Conservation (phyloP, 2,113 vertebrate genomes). For the Canis aureus region DNA sequence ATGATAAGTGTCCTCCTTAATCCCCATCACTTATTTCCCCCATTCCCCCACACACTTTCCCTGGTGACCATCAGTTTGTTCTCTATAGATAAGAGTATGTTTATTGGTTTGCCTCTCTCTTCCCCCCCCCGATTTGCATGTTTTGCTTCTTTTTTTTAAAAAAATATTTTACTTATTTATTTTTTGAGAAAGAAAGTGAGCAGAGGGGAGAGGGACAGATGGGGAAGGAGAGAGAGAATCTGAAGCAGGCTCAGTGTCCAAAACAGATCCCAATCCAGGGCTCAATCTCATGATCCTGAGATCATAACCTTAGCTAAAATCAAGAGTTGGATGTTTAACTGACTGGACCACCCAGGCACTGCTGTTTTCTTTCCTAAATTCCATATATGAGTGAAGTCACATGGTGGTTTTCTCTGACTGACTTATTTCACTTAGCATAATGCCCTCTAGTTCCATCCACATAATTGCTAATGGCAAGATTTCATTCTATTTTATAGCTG, state of each 20-base stretch:
- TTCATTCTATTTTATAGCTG: background rate
- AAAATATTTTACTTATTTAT: background rate
- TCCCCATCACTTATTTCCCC: background rate
- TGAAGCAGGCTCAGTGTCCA: background rate
- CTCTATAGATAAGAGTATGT: background rate
- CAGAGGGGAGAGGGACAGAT: rapidly evolving
- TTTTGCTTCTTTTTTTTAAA: background rate
- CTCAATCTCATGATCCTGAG: background rate
- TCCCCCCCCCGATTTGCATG: background rate
- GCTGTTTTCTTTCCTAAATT: background rate
- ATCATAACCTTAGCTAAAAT: background rate
- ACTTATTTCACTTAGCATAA: background rate
- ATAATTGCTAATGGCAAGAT: background rate
- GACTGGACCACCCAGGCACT: background rate
- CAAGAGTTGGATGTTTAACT: background rate
- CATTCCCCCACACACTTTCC: background rate
- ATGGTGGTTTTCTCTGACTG: background rate
- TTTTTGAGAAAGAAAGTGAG: background rate
- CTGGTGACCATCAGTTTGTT: background rate
- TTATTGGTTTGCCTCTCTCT: background rate
- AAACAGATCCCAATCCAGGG: background rate
- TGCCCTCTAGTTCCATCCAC: background rate
- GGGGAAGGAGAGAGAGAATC: background rate
- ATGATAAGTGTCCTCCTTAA: background rate
- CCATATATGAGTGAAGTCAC: background rate